Percentiles rank a stretch among this genome's conserved stretches.
Conservation (phyloP, 2,888 invertebrate genomes). For the Sipha maydis region DNA sequence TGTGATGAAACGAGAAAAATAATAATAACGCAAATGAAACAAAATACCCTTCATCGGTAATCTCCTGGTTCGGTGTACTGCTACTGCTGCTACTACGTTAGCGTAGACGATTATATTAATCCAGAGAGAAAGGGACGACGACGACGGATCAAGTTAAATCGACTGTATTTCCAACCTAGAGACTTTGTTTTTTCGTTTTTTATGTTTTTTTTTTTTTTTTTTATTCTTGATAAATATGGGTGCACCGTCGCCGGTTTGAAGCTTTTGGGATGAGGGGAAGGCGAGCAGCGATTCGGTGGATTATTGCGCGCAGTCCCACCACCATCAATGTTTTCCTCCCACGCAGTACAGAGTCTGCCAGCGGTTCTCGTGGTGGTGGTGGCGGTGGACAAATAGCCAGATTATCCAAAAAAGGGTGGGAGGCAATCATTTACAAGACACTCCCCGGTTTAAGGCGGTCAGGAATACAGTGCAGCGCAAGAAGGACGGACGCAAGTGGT, state of each 20-base stretch:
- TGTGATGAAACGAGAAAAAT: not conserved
- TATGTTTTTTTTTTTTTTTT: not conserved
- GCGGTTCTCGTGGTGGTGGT: not conserved
- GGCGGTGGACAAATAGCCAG: slow-evolving; percentile 52
- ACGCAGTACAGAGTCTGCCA: not conserved
- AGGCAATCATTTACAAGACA: slow-evolving; percentile 55
- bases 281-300: slow-evolving; percentile 27
- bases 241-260: not conserved
- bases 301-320: slow-evolving; percentile 8
- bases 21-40: slow-evolving; percentile 14
- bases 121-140: not conserved
- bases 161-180: slow-evolving; percentile 40
- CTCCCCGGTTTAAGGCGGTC: slow-evolving; percentile 38
- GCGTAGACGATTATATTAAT: not conserved
- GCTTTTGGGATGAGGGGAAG: not conserved
- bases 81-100: not conserved
- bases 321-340: not conserved
- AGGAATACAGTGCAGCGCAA: not conserved
- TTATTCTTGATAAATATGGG: slow-evolving; percentile 1
- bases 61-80: not conserved
- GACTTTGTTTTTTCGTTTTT: not conserved
- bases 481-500: not conserved
- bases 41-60: slow-evolving; percentile 24
- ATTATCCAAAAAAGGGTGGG: slow-evolving; percentile 50
- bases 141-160: slow-evolving; percentile 52